Evolutionary conservation across 2,888 invertebrate genomes (phyloP).

Genomic region (Nineta flava): DNA sequence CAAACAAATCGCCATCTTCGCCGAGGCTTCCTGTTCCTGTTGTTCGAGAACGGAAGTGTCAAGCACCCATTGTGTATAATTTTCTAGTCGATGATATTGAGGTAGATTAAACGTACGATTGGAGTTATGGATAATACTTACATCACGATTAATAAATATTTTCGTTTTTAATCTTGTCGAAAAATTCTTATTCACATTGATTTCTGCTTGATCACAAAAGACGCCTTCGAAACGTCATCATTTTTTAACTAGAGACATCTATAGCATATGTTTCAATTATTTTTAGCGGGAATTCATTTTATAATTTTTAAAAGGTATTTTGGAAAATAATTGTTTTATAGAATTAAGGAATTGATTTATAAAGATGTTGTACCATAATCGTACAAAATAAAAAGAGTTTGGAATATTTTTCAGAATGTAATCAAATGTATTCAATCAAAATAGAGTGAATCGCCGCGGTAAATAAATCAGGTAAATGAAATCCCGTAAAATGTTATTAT

Average conservation of each 20-base stretch:
- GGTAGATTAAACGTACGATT: background rate
- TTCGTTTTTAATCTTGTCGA: background rate
- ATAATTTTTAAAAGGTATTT: too few species aligned
- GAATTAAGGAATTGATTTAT: too few species aligned
- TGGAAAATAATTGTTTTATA: too few species aligned
- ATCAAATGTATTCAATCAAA: too few species aligned
- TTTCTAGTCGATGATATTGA: background rate
- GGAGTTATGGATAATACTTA: background rate
- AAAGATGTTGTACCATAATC: too few species aligned
- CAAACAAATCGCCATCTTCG: slow-evolving; percentile 33
- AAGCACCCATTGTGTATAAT: slow-evolving; percentile 3
- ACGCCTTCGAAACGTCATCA: slow-evolving; percentile 13
- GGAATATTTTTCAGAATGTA: too few species aligned
- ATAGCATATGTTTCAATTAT: background rate
- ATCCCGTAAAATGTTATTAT: too few species aligned
- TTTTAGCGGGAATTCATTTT: background rate
- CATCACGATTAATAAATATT: background rate
- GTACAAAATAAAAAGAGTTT: too few species aligned
- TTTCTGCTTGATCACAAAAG: slow-evolving; percentile 10
- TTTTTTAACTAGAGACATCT: slow-evolving; percentile 6
- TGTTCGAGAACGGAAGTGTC: slow-evolving; percentile 26
- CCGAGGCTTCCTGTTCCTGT: slow-evolving; percentile 47
- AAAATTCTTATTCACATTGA: background rate
- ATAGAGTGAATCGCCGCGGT: too few species aligned
- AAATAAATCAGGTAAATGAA: too few species aligned